These are phyloP conservation scores for Sinonovacula constricta DNA, from an alignment of 1,140 invertebrate genomes.

Conservation along the genomic window DNA sequence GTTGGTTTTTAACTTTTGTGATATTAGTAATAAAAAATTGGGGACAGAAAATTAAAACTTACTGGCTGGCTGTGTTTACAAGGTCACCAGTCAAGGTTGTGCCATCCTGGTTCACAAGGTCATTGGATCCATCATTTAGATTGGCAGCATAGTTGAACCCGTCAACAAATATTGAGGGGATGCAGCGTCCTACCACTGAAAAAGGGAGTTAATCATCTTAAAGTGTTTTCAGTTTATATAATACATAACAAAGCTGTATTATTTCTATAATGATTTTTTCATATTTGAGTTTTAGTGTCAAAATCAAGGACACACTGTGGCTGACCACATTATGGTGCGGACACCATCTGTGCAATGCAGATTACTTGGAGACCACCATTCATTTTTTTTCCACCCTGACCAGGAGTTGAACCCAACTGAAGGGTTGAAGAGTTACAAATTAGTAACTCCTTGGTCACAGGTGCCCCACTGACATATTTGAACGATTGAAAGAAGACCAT, in stretches of 20 bases:
- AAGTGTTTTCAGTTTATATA: background rate
- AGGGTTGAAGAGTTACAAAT: too few relatives aligned
- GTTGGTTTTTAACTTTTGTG: too few relatives aligned
- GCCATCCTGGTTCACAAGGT: slow-evolving; percentile 51
- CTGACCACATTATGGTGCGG: background rate
- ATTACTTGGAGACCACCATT: background rate
- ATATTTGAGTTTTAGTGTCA: background rate
- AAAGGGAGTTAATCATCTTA: slow-evolving; percentile 41
- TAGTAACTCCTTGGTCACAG: too few relatives aligned
- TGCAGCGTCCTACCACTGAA: slow-evolving; percentile 81
- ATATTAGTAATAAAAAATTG: too few relatives aligned
- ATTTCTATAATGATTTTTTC: background rate
- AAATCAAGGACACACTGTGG: background rate
- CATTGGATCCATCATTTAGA: slow-evolving; percentile 18
- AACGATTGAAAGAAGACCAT: too few relatives aligned
- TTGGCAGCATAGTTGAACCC: slow-evolving; percentile 50
- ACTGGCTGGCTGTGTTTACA: slow-evolving; percentile 68
- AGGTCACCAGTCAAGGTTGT: slow-evolving; percentile 59
- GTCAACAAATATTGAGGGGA: slow-evolving; percentile 77
- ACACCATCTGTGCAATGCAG: background rate
- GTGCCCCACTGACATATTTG: too few relatives aligned
- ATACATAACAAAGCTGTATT: background rate
- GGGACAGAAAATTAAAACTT: too few relatives aligned
- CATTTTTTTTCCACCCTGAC: background rate
- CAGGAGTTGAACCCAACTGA: too few relatives aligned